Evolutionary conservation across 2,797 vertebrate species (phyloP).

Genomic region (Halcyon badia): DNA sequence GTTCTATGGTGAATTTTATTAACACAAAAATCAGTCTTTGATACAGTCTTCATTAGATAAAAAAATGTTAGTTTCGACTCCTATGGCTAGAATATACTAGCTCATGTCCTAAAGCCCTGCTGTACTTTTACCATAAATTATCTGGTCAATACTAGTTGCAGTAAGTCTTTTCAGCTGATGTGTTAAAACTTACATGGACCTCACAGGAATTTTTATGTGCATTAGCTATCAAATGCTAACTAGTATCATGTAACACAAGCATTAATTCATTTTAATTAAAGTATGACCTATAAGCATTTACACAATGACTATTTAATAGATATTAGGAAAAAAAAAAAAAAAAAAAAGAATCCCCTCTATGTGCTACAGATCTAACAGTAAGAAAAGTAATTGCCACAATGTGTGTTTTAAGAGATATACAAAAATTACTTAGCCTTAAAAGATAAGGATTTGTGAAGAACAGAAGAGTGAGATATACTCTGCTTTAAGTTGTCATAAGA

Average conservation of each 20-base stretch:
- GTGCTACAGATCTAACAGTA: background rate
- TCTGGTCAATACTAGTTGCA: background rate
- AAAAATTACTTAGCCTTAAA: background rate
- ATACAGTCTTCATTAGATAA: background rate
- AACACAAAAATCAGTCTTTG: background rate
- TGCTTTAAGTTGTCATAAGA: background rate
- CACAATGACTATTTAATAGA: background rate
- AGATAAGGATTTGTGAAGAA: background rate
- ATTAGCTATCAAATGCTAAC: background rate
- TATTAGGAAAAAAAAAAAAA: background rate
- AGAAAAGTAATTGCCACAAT: background rate
- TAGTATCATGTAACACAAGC: background rate
- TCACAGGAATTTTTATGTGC: background rate
- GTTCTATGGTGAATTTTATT: background rate
- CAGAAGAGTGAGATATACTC: background rate
- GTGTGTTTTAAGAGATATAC: background rate
- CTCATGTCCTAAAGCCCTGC: background rate
- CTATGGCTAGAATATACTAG: background rate
- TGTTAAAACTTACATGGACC: background rate
- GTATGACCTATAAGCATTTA: background rate
- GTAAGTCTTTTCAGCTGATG: background rate
- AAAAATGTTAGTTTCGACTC: background rate
- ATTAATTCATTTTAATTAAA: background rate
- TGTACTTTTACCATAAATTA: background rate
- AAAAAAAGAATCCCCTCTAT: background rate